These are phyloP conservation scores for Loxodonta africana DNA, from an alignment of 2,113 vertebrate genomes.

Conservation along the genomic window DNA sequence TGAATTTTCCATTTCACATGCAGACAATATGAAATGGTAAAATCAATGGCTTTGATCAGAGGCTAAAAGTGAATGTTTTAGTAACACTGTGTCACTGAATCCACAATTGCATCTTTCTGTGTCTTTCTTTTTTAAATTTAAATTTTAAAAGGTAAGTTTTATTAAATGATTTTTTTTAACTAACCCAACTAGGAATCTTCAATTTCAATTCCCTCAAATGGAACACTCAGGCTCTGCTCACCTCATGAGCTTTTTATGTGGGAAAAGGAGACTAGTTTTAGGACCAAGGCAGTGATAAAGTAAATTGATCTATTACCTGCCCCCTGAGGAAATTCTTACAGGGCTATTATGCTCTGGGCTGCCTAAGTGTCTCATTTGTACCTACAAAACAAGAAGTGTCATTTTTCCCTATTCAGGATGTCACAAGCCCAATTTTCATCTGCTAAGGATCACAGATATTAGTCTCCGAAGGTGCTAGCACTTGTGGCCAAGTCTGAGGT, in stretches of 20 bases:
- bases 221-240: background rate
- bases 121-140: constrained; percentile 46
- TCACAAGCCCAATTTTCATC: constrained; percentile 79
- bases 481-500: constrained; percentile 43
- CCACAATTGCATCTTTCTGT: background rate
- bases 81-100: background rate
- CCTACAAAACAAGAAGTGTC: constrained; percentile 77
- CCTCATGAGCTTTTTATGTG: background rate
- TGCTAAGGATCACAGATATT: constrained; percentile 75
- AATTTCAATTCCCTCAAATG: background rate
- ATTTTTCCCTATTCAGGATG: constrained; percentile 77
- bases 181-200: constrained; percentile 4
- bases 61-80: constrained; percentile 37
- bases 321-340: constrained; percentile 57
- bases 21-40: background rate
- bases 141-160: constrained; percentile 41
- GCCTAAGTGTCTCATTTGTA: constrained; percentile 81
- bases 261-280: constrained; percentile 16
- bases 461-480: constrained; percentile 70
- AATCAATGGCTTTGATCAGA: background rate
- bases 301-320: constrained; percentile 67
- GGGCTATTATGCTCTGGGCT: constrained; percentile 48
- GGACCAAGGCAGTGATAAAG: constrained; percentile 44
- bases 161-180: constrained; percentile 29
- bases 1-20: constrained; percentile 6